A percentile compares a stretch with the other conserved stretches of the same genome.
Conservation (phyloP, 2,888 invertebrate species). For the Autographa gamma region DNA sequence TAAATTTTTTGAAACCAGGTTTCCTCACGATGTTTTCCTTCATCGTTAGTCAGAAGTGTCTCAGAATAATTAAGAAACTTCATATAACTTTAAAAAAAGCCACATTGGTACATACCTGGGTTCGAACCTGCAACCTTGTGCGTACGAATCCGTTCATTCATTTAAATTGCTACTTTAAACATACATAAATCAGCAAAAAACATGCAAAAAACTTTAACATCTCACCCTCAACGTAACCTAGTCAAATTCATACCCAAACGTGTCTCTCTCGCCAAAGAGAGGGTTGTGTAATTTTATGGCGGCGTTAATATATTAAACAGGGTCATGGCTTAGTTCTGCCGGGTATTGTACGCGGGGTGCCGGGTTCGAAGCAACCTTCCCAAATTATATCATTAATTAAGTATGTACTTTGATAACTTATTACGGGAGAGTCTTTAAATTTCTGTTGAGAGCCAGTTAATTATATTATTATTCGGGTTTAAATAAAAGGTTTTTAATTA, state of each 20-base stretch:
- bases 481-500: background rate
- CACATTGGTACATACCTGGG: no score
- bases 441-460: background rate
- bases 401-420: conserved; percentile 4
- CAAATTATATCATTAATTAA: conserved; percentile 1
- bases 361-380: background rate
- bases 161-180: no score
- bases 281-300: conserved; percentile 49
- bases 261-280: conserved; percentile 17
- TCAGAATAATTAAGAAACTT: no score
- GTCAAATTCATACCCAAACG: conserved; percentile 14
- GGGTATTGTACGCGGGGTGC: conserved; percentile 30
- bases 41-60: no score
- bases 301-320: conserved; percentile 52
- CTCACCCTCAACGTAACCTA: background rate
- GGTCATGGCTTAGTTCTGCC: conserved; percentile 43
- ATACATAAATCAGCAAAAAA: no score
- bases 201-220: no score
- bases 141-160: no score
- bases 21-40: no score
- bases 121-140: no score
- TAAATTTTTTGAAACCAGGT: no score
- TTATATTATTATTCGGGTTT: background rate
- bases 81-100: no score
- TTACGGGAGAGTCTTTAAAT: background rate